Evolutionary conservation across 2,113 vertebrate species (phyloP).

Genomic region (Arizona elegans): DNA sequence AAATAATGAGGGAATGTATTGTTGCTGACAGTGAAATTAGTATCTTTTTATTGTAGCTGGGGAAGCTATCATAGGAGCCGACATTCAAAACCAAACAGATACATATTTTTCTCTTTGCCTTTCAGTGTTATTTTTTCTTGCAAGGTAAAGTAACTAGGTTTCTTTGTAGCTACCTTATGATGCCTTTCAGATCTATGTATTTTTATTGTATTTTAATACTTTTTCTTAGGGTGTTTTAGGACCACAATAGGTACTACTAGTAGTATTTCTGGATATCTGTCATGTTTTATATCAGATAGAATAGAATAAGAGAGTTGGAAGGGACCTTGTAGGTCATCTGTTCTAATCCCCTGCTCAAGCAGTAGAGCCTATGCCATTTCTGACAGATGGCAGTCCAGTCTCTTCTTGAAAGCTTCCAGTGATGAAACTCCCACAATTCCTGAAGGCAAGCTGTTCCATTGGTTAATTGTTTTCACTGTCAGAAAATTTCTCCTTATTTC

Average conservation of each 20-base stretch:
- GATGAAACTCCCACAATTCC: too few relatives aligned
- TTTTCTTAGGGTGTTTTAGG: background rate
- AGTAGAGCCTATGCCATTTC: too few relatives aligned
- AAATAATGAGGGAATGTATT: slow-evolving; percentile 53
- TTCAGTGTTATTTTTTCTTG: background rate
- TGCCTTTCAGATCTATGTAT: background rate
- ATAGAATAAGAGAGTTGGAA: too few relatives aligned
- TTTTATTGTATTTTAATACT: background rate
- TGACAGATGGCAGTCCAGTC: too few relatives aligned
- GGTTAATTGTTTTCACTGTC: too few relatives aligned
- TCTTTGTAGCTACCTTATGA: background rate
- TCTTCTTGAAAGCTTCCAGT: too few relatives aligned
- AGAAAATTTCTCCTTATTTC: too few relatives aligned
- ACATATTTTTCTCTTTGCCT: background rate
- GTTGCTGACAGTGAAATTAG: slow-evolving; percentile 53
- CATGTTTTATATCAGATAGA: background rate
- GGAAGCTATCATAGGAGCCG: slow-evolving; percentile 35
- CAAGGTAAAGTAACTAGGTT: background rate
- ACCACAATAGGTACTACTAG: too few relatives aligned
- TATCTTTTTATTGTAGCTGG: slow-evolving; percentile 38
- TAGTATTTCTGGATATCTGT: background rate
- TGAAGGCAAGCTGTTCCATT: too few relatives aligned
- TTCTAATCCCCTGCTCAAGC: too few relatives aligned
- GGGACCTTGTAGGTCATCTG: too few relatives aligned
- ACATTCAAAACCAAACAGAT: slow-evolving; percentile 30